These are phyloP conservation scores for Nesospiza acunhae DNA, from an alignment of 2,113 vertebrate species.

Conservation along the genomic window DNA sequence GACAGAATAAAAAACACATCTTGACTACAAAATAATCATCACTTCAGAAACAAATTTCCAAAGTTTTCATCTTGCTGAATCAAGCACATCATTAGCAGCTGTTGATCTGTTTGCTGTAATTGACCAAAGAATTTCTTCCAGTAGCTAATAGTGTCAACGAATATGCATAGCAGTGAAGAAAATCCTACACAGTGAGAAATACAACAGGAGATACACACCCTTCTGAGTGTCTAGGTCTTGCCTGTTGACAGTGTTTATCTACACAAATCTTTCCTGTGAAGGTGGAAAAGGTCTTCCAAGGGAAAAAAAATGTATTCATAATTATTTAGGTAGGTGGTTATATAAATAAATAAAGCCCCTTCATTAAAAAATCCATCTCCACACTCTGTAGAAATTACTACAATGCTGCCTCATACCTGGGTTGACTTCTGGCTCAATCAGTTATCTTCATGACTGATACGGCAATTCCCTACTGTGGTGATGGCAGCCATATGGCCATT, in stretches of 20 bases:
- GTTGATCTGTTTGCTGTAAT: background rate
- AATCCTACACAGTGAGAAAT: background rate
- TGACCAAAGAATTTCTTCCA: background rate
- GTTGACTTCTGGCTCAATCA: background rate
- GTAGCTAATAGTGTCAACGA: background rate
- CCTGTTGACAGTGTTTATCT: background rate
- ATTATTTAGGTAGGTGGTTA: background rate
- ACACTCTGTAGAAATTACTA: background rate
- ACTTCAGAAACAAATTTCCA: background rate
- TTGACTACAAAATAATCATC: background rate
- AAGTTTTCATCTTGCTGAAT: background rate
- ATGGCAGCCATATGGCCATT: background rate
- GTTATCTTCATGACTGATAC: background rate
- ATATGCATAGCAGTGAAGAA: background rate
- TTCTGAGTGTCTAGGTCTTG: background rate
- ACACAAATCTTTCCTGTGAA: background rate
- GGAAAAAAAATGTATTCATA: background rate
- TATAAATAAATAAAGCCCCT: background rate
- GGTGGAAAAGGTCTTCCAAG: background rate
- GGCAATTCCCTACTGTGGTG: background rate
- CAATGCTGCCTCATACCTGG: background rate
- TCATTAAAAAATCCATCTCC: background rate
- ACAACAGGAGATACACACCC: background rate
- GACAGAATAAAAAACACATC: background rate
- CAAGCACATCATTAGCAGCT: background rate